Base-by-base conservation (phyloP, 2,888 invertebrate species). In the Stenodera caucasica region DNA sequence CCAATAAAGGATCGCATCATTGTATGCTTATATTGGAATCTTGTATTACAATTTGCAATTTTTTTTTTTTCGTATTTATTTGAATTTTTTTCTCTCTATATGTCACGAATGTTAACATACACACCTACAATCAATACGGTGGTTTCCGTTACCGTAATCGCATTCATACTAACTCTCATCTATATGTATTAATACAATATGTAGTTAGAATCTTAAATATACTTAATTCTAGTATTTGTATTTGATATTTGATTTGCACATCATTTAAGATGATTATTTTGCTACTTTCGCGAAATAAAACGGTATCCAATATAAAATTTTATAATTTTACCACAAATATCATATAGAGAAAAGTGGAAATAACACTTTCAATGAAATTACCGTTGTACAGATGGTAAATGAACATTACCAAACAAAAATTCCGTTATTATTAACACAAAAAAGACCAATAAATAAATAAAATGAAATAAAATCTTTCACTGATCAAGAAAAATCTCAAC, bases 11-110 rank as follows among this genome's bases (percentile, higher is more conserved):
- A 75, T 70, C 69, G 72, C 70, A 72, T 75, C 75, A 76, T 77
- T 77, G 76, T 77, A 76, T 75, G 75, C 77, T 76, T 75, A 77
- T 76, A 73, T 67, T 67, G 72, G 70, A 70, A 71, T 71, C 69
- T 69, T 61, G 69, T 67, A 68, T 68, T 69, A 66, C 65, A 63
- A 69, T 61, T 66, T 59, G 53, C 56, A 60, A 57, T 67, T 69
- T 70, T 69, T 61, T 40, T 53, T 23, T 2, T 12, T 12, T 1
- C 12, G 18, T 33, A 9, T 15, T 51, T 15, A 51, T 18, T 30
- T 30, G 7, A 50, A 21, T 2, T 18, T 21, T 33, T 23, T 33
- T 18, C 14, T 18, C 8, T 55, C 66, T 67, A 67, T 69, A 69
- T 67, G 67, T 70, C 71, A 70, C 71, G 65, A 60, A 45, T 11